A percentile compares a stretch with the other conserved stretches of the same genome.
These are phyloP conservation scores for Andinoacara biseriatus DNA, from an alignment of 2,113 vertebrate genomes.

Conservation along the genomic window DNA sequence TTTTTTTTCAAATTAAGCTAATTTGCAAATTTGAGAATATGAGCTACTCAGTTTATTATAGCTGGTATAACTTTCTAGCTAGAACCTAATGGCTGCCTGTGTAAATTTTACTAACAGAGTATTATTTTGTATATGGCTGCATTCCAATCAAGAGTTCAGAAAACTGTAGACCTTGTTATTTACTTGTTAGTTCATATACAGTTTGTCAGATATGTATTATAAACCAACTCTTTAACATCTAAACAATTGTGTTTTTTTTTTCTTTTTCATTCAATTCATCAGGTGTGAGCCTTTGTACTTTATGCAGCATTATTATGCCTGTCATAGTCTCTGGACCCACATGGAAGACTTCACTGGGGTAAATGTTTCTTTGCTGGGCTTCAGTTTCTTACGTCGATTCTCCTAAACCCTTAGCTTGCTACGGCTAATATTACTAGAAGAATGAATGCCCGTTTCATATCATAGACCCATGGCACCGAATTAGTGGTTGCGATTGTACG, in stretches of 20 bases:
- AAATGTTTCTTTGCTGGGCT: not conserved
- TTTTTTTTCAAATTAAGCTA: not conserved
- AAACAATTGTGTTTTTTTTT: not conserved
- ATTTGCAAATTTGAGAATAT: not conserved
- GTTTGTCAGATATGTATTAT: not conserved
- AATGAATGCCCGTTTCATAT: not conserved
- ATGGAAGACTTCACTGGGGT: not conserved
- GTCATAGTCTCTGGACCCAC: not conserved
- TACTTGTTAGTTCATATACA: not conserved
- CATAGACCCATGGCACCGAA: conserved; percentile 1
- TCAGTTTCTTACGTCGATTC: conserved; percentile 5
- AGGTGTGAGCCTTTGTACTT: not conserved
- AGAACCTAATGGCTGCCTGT: not conserved
- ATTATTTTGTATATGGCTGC: not conserved
- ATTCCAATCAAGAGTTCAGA: not conserved
- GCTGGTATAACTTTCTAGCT: not conserved
- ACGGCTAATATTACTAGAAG: not conserved
- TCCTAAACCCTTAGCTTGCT: not conserved
- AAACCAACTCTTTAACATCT: not conserved
- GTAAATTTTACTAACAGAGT: too few species aligned
- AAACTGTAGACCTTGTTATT: not conserved
- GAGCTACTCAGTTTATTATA: not conserved
- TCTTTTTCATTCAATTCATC: not conserved
- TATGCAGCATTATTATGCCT: not conserved
- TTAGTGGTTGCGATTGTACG: conserved; percentile 5